Evolutionary conservation across 2,888 invertebrate genomes (phyloP), one percentile per base, ranked within the genome.

Genomic region (Petrolisthes cinctipes): DNA sequence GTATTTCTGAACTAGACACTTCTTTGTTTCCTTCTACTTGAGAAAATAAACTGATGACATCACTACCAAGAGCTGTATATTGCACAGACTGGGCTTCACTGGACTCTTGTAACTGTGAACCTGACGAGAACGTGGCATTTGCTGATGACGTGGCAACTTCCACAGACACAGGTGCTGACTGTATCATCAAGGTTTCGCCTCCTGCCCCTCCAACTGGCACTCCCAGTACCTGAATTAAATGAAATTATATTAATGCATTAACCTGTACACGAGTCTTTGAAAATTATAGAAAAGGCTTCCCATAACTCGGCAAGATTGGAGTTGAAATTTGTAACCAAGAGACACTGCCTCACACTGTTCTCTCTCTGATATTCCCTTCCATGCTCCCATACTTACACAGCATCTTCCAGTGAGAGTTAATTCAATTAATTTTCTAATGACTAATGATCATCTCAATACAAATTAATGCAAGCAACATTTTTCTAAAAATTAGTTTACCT

Each of bases 1-100:
- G 20, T 37, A 83, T 23, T 71, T 86, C 86, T 17, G 88, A 73
- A 57, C 76, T 75, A 7, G 54, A 6, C 17, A 61, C 53, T 79
- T 85, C 88, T 81, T 88, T 88, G n/a, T 57, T 78, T 37, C 81
- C 11, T 6, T 88, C 88, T 4, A 85, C 85, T 57, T 85, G 88
- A n/a, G 88, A 85, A 73, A 88, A 85, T 57, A 88, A 71, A 71
- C 79, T 88, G n/a, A 88, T 82, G 56, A 88, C 88, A 76, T 88
- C 88, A 78, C 82, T 71, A 51, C 85, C 73, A n/a, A 88, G 54
- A 61, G 88, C 11, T 68, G 88, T 79, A 61, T 88, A 88, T 71
- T 88, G 88, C 53, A 88, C 82, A 23, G 85, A 82, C 78, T 88
- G 88, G 71, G 88, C 51, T 53, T 83, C 75, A 51, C 51, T 81